A percentile compares a stretch with the other conserved stretches of the same genome.
These are phyloP conservation scores for Echinarachnius parma DNA, from an alignment of 53 echinoderm and acorn worm species.

Conservation along the genomic window DNA sequence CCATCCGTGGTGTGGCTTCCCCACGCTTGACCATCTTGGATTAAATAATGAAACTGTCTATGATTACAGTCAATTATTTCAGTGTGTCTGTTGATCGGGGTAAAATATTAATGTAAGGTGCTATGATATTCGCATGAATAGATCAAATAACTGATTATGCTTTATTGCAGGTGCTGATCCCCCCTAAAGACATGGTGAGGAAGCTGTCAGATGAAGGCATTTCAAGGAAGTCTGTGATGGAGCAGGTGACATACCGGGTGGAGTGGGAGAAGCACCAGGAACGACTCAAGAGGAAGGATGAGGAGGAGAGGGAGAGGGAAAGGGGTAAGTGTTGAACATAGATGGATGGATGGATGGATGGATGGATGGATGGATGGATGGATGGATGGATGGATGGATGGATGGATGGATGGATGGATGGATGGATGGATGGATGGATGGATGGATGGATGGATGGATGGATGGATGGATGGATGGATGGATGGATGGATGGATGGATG, in stretches of 20 bases:
- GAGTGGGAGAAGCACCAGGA: slow-evolving; percentile 97
- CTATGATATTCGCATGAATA: too few species aligned
- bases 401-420: neutral
- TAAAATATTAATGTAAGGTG: too few species aligned
- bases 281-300: slow-evolving; percentile 78
- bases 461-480: neutral
- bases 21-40: too few species aligned
- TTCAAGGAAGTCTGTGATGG: slow-evolving; percentile 64
- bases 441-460: neutral
- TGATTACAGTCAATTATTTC: too few species aligned
- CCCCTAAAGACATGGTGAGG: slow-evolving; percentile 76
- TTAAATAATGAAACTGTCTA: too few species aligned
- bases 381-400: neutral
- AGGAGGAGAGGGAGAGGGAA: slow-evolving; percentile 85
- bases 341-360: neutral
- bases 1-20: too few species aligned
- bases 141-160: too few species aligned
- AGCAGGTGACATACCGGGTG: slow-evolving; percentile 75
- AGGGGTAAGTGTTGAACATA: slow-evolving; percentile 54
- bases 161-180: slow-evolving; percentile 72
- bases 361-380: neutral
- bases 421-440: neutral
- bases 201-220: slow-evolving; percentile 57
- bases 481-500: neutral
- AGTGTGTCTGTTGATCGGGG: too few species aligned